phyloP scores from a whole-genome alignment of 53 echinoderm and acorn worm species.

The Crossaster papposus region DNA sequence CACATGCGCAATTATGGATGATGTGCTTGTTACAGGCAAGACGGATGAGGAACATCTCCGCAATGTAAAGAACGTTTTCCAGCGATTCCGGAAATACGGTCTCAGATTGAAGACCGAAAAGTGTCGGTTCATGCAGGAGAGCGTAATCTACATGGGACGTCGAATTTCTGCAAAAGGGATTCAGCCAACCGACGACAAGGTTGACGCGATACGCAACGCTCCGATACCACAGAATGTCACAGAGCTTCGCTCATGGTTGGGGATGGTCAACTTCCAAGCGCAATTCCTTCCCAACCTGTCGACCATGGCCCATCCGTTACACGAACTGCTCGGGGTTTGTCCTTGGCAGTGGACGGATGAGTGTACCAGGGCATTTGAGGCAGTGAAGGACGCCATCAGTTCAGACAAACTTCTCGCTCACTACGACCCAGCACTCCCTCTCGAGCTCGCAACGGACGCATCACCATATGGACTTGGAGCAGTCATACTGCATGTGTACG shows the following conservation, averaged over 20 bases:
- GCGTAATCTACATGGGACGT: slow-evolving; percentile 61
- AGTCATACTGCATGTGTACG: slow-evolving; percentile 24
- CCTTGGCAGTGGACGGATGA: slow-evolving; percentile 39
- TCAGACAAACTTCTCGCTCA: slow-evolving; percentile 54
- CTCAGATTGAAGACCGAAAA: slow-evolving; percentile 48
- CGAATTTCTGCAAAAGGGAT: slow-evolving; percentile 45
- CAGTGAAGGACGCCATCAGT: slow-evolving; percentile 43
- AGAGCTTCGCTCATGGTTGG: slow-evolving; percentile 54
- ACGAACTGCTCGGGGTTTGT: too few species aligned
- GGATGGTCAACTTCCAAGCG: slow-evolving; percentile 49
- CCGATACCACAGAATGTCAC: slow-evolving; percentile 34
- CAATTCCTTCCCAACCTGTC: slow-evolving; percentile 58
- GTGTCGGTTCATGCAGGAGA: slow-evolving; percentile 53
- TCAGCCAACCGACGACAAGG: slow-evolving; percentile 57
- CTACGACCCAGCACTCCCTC: slow-evolving; percentile 48
- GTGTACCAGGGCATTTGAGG: slow-evolving; percentile 36
- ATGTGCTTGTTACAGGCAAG: too few species aligned
- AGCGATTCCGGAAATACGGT: slow-evolving; percentile 52
- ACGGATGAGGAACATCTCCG: slow-evolving; percentile 52
- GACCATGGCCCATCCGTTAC: too few species aligned
- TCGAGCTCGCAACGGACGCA: slow-evolving; percentile 48
- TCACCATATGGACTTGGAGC: neutral
- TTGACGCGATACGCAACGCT: slow-evolving; percentile 33
- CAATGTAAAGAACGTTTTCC: slow-evolving; percentile 47
- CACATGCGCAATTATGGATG: too few species aligned